Conservation (phyloP, 1,140 invertebrate species). For the Lordiphosa stackelbergi region DNA sequence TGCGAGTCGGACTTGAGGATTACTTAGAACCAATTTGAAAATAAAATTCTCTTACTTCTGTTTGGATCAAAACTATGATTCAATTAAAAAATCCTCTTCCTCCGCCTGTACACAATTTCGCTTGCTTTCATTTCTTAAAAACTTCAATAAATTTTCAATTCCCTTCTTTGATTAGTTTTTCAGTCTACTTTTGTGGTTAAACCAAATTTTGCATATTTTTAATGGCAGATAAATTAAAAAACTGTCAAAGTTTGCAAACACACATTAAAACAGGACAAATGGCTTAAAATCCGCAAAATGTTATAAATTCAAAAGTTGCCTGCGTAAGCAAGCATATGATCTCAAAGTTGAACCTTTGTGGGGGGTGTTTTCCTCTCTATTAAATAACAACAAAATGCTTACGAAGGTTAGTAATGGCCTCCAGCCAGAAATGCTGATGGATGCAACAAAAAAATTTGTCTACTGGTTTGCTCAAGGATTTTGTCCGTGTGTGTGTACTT, state of each 20-base stretch:
- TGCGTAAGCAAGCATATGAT: neutral
- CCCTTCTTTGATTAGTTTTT: slow-evolving; percentile 21
- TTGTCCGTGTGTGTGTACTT: too few relatives aligned
- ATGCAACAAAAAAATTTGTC: slow-evolving; percentile 28
- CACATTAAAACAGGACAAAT: slow-evolving; percentile 5
- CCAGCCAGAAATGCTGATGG: slow-evolving; percentile 20
- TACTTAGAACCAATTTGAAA: too few relatives aligned
- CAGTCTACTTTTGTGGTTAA: slow-evolving; percentile 18
- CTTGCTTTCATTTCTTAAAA: slow-evolving; percentile 2
- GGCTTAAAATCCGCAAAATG: slow-evolving; percentile 33
- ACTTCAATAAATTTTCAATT: slow-evolving; percentile 39
- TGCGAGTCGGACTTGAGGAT: too few relatives aligned
- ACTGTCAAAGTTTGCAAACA: slow-evolving; percentile 29
- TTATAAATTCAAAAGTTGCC: slow-evolving; percentile 35
- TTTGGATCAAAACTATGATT: too few relatives aligned
- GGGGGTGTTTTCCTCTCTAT: too few relatives aligned
- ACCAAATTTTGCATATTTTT: slow-evolving; percentile 8
- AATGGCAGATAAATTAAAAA: slow-evolving; percentile 31
- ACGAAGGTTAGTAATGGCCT: slow-evolving; percentile 13
- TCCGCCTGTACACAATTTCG: neutral
- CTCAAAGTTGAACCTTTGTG: too few relatives aligned
- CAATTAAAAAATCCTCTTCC: too few relatives aligned
- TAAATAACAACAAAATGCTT: too few relatives aligned
- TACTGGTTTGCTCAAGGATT: slow-evolving; percentile 10
- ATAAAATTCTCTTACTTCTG: too few relatives aligned